Evolutionary conservation across 2,888 invertebrate species (phyloP), one percentile per base, ranked within the genome.

Genomic region (Nemotelus nigrinus): DNA sequence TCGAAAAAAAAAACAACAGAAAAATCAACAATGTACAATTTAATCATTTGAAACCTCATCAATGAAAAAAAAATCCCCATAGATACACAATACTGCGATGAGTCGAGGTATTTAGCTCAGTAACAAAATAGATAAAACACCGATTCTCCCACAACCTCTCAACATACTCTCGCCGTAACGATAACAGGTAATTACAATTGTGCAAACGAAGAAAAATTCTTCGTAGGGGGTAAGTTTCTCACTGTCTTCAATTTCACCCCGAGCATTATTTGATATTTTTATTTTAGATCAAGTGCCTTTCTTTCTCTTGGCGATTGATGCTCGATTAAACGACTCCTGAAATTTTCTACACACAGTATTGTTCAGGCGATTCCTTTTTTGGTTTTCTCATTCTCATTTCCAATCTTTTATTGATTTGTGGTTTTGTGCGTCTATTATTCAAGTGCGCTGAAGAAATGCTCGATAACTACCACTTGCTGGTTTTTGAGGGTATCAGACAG

Each of bases 231-330:
- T 71, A 43, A 53, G 55, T 55, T 71, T 71, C 70, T 71, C 70
- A 71, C 55, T 55, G 55, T 71, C 70, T 71, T 71, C 55, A 71
- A 71, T 71, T 57, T 41, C 70, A 71, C 70, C 70, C 55, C 55
- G 55, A 68, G 68, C 68, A 71, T 55, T 71, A 71, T 71, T 71
- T 71, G 70, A 71, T 71, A 71, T 71, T 71, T 71, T 71, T 55
- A 71, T 71, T 71, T 71, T 3, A 71, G 70, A 71, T 71, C 70
- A 55, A 71, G 70, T 71, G 70, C 70, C 57, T 41, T 53, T 65
- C 65, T 47, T 45, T 65, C 10, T 45, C 10, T 53, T 53, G 25
- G 25, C 53, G 10, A 4, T 39, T 10, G 53, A 71, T 71, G 70
- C 70, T 53, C 70, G 57, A 71, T 71, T 71, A 71, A 57, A 71